Evolutionary conservation across 1,140 invertebrate genomes (phyloP), one percentile per base, ranked within the genome.

Genomic region (Euura lappo): DNA sequence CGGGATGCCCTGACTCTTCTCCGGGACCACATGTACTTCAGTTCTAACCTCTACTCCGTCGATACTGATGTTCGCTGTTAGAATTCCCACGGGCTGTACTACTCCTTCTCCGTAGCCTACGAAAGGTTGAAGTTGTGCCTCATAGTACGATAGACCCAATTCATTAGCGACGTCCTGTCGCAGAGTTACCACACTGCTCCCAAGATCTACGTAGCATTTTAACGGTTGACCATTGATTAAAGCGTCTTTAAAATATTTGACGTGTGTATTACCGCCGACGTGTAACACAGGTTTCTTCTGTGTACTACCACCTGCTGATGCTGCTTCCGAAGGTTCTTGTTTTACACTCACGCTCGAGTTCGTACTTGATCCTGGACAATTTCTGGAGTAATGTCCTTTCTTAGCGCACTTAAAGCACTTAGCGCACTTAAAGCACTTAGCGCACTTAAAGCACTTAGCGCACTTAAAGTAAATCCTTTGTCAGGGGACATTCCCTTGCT

Each of bases 241-340:
- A 10, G 70, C 73, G 2, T 43, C 13, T 60, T 74, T 71, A 28
- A 71, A 71, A 45, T 71, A 74, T 69, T 74, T 74, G 1, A 13
- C 43, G 51, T 74, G 73, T 8, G 42, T 71, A 28, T 69, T 44
- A 8, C 51, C 70, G 3, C 2, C 44, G 4, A 74, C 47, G 44
- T 45, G 42, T 46, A 74, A 69, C 5, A 74, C 70, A 44, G 66
- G 6, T 11, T 66, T 13, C 2, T 2, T 47, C 65, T 44, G 5
- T 43, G 42, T 6, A 51, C 60, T 3, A 6, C 42, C 43, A 13
- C 28, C 13, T 5, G 6, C 3, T 45, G 7, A 46, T 45, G 28
- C 7, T 70, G 45, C 3, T 45, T 7, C 28, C 42, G 28, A 43
- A 28, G 28, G 65, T 71, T 44, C 70, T n/a, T 71, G 45, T 64